Base-by-base conservation (phyloP, 2,888 invertebrate species). In the Disparrhopalites patrizii region DNA sequence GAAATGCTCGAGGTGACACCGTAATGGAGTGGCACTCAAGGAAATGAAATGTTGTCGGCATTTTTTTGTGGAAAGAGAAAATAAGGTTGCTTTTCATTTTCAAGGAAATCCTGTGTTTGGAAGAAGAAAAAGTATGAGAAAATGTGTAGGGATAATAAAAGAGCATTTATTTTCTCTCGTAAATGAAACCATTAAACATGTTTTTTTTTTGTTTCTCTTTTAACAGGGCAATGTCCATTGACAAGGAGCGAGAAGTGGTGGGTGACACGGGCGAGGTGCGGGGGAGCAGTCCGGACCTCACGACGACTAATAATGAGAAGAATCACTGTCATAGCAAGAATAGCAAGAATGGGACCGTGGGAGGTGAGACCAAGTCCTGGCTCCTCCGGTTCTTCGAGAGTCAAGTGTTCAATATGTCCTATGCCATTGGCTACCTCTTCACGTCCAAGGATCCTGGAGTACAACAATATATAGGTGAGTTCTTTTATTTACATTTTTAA, bases 371-470 rank as follows among this genome's bases (percentile, higher is more conserved):
- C 10, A 75, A 73, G 40, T 82, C 83, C 15, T 82, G 82, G 80
- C 82, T 93, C 68, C 83, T 95, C 75, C 83, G 99, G 77, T 85
- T 99, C 77, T 94, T 99, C 80, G 96, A 99, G 82, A 96, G 97
- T 76, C 94, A 93, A 82, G 86, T 96, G 77, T 95, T 99, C 82
- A 95, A 97, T 80, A 95, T 98, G 86, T 91, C 94, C 75, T 96
- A 98, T 86, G 98, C 98, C 71, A 92, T 99, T 78, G 93, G 93
- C 79, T 99, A 99, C 83, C 84, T 99, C 67, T 97, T 95, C 81
- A 95, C 95, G 80, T 95, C 97, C 43, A 97, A 98, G 82, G 98
- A 99, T 80, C 92, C 94, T 40, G 98, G 97, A 69, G 97, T 98
- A 73, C 91, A 97, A 78, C 91, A 92, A 76, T 99, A 98, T 82